Evolutionary conservation across 2,888 invertebrate species (phyloP), one percentile per base, ranked within the genome.

Genomic region (Galerucella calmariensis): DNA sequence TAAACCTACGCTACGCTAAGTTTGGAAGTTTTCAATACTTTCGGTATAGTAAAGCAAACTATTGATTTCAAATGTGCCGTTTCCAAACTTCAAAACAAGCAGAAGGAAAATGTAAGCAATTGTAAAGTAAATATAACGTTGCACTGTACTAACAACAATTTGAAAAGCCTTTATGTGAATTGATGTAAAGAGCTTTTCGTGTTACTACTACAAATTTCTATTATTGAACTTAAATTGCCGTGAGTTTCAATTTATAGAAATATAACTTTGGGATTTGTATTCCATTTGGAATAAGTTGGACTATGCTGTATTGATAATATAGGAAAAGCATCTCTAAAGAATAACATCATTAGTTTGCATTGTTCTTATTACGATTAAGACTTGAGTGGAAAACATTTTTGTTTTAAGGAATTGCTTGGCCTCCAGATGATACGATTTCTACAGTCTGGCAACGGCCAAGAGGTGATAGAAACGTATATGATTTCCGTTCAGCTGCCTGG

Each of bases 401-500:
- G 10, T 10, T 72, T 70, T 35, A 14, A 93, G 94, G 93, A 14
- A 94, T 94, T 85, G 93, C 95, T 24, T 95, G 95, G 95, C 95
- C 95, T 20, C 94, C 94, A 35, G 93, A 93, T 87, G 93, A 93
- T 81, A 85, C 87, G 77, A 72, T 72, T 51, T 87, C 88, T 11
- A 87, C 87, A 44, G 86, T 88, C 59, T 86, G 87, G 82, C 92
- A 93, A 68, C 92, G 92, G 80, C 93, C 95, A 68, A 90, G 93
- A 83, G 95, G 94, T 85, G 94, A 92, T 80, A 92, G 94, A 73
- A 92, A 93, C 79, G 92, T 98, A 83, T 97, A 97, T 89, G 99
- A 99, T 89, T 98, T 97, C 85, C 92, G 98, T 51, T 93, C 95
- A 12, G 93, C 97, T 62, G 93, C 95, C 83, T 98, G 98, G 98